Base-by-base conservation (phyloP, 2,113 vertebrate species). In the Microcebus tavaratra region DNA sequence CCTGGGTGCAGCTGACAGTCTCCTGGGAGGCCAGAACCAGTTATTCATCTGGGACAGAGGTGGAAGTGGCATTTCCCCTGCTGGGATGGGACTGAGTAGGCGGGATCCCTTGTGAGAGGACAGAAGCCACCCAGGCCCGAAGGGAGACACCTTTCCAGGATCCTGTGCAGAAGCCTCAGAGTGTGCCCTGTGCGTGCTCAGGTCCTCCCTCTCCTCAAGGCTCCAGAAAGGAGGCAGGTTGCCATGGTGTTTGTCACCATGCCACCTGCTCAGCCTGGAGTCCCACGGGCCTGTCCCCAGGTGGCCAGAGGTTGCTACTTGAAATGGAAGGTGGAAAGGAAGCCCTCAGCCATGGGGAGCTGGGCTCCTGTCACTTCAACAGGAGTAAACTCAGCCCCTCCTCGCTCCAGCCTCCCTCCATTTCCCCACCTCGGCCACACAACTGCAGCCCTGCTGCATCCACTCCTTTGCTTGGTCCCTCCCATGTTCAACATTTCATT, bases 21-120 rank as follows among this genome's bases (percentile, higher is more conserved):
- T 96, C 98, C 57, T 25, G 91, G 95, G 97, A 96, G 67, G 67
- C 83, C 79, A 70, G 90, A 81, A 73, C 45, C 59, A 84, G 90
- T n/a, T 92, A 92, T 73, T 92, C 92, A 96, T 92, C 65, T 0
- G 15, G 96, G 75, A 82, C 11, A 2, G 83, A 96, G 75, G 80
- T 68, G 93, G 95, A 97, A 98, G 61, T 72, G 83, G 59, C 93
- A 95, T 95, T 97, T 98, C 93, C 95, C 96, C 65, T 88, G 72
- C 91, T 88, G 97, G 83, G 95, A 95, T 8, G 4, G 84, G 83
- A 84, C 83, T 75, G 76, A 10, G 15, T 17, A 79, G 90, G 83
- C 6, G 5, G 83, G 39, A 79, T 55, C 73, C 88, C 96, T 91
- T 17, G 0, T 42, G 97, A 91, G 92, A 94, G 75, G 70, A 61